These are phyloP conservation scores for Tillus elongatus DNA, from an alignment of 2,888 invertebrate genomes.

Conservation along the genomic window DNA sequence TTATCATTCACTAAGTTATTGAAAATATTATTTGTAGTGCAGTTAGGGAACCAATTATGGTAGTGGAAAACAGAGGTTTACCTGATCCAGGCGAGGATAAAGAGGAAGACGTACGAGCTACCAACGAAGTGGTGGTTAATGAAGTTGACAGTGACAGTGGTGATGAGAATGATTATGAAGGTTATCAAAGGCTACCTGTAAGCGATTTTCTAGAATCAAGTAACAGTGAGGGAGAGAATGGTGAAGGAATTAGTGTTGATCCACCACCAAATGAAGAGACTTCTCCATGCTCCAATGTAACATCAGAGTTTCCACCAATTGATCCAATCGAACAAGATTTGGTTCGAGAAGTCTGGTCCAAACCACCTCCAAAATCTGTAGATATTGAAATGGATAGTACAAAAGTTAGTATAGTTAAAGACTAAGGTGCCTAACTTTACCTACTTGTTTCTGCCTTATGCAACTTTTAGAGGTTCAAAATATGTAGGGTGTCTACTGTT, in stretches of 20 bases:
- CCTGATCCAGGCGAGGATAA: not conserved
- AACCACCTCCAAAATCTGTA: not conserved
- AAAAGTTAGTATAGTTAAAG: constrained; percentile 1
- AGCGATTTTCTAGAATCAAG: not conserved
- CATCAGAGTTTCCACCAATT: not conserved
- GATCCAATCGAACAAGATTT: not conserved
- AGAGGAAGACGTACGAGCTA: no score
- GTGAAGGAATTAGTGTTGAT: not conserved
- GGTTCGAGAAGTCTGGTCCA: constrained; percentile 2
- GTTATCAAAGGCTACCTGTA: not conserved
- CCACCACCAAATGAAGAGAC: not conserved
- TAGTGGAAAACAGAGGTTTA: not conserved
- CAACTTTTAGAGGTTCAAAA: no score
- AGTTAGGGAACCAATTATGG: no score
- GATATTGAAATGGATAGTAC: constrained; percentile 6
- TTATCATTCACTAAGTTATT: no score
- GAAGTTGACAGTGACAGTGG: not conserved
- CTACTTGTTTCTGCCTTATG: no score
- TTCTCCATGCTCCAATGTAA: not conserved
- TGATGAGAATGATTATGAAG: constrained; percentile 1
- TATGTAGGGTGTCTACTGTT: no score
- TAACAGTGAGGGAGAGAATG: not conserved
- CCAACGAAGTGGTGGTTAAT: not conserved
- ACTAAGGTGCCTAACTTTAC: no score
- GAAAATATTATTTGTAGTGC: no score